phyloP scores from a whole-genome alignment of 2,888 invertebrate species.

The Synergus laeviventris region DNA sequence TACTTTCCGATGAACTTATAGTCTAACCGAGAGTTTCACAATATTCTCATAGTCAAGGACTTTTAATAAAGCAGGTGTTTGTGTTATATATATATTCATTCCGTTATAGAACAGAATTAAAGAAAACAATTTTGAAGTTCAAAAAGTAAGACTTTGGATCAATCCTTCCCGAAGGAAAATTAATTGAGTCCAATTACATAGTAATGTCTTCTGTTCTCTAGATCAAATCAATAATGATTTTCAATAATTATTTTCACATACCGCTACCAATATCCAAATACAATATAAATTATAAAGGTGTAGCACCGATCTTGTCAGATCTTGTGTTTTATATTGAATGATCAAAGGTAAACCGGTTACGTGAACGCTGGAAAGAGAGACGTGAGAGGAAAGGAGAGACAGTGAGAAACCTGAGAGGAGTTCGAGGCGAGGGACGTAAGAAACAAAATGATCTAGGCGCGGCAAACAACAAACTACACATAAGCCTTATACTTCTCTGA shows the following conservation, averaged over 20 bases:
- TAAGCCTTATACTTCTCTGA: constrained; percentile 19
- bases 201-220: not conserved
- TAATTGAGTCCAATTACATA: not conserved
- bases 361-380: constrained; percentile 40
- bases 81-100: constrained; percentile 26
- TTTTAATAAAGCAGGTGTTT: not conserved
- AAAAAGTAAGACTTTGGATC: no score
- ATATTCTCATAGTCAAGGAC: constrained; percentile 34
- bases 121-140: no score
- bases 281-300: constrained; percentile 19
- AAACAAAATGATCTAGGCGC: constrained; percentile 67
- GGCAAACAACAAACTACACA: constrained; percentile 64
- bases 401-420: constrained; percentile 47
- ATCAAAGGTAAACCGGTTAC: constrained; percentile 72
- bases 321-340: constrained; percentile 69
- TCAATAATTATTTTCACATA: not conserved
- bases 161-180: no score
- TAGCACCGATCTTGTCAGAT: constrained; percentile 60
- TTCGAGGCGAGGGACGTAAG: constrained; percentile 55
- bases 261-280: constrained; percentile 26
- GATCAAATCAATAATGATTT: no score
- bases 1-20: constrained; percentile 12
- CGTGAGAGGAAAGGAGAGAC: constrained; percentile 53
- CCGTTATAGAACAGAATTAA: constrained; percentile 21
- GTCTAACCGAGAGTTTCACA: constrained; percentile 25